Percentiles rank a stretch among this genome's conserved stretches.
Conservation (phyloP, 2,113 vertebrate genomes). For the Tretioscincus oriximinensis region DNA sequence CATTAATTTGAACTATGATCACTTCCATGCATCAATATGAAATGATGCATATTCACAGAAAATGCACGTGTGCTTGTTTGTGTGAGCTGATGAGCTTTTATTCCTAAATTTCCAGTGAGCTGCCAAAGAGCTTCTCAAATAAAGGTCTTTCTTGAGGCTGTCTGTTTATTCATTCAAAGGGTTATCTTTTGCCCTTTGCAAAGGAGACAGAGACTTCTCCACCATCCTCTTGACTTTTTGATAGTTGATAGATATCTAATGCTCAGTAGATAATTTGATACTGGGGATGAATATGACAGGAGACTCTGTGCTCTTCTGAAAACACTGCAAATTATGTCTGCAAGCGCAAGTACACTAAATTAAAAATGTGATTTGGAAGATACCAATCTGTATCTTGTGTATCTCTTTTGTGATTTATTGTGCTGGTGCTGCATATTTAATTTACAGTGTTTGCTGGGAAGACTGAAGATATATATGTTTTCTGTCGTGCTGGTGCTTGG, state of each 20-base stretch:
- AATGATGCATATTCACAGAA: no score
- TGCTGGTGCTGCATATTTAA: conserved; percentile 10
- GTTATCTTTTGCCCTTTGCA: no score
- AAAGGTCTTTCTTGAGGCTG: no score
- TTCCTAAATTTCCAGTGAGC: no score
- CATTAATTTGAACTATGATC: no score
- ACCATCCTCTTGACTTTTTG: background rate
- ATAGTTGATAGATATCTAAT: conserved; percentile 1
- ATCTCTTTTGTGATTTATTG: conserved; percentile 19
- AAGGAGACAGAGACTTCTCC: no score
- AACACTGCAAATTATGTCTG: conserved; percentile 15
- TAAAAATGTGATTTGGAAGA: conserved; percentile 27
- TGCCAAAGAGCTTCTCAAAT: no score
- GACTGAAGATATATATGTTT: conserved; percentile 12
- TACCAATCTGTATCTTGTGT: background rate
- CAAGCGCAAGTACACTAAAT: conserved; percentile 4
- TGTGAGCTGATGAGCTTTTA: no score
- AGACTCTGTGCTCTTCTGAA: conserved; percentile 28
- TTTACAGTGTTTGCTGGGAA: conserved; percentile 23
- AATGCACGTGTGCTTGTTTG: no score
- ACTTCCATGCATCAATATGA: no score
- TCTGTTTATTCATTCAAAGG: no score
- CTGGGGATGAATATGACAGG: conserved; percentile 10
- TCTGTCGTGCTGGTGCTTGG: conserved; percentile 14
- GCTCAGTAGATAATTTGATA: conserved; percentile 11